Base-by-base conservation (phyloP, 2,797 vertebrate species). In the Thaleichthys pacificus region DNA sequence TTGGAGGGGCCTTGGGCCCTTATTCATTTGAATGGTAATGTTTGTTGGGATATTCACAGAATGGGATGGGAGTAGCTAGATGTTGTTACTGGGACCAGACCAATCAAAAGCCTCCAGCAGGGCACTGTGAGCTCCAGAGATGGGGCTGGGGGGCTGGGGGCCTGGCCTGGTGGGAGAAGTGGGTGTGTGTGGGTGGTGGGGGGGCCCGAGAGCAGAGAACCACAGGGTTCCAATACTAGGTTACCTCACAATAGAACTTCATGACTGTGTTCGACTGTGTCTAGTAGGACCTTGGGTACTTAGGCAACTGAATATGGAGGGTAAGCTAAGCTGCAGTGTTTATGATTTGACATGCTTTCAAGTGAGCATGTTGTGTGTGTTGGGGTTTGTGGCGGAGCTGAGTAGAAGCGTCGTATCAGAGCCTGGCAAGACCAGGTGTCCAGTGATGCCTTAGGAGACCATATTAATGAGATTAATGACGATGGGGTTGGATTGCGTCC, bases 401-500 rank as follows among this genome's bases (percentile, higher is more conserved):
- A 47, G 57, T 64, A 70, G 61, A 70, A 64, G 65, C 8, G 9
- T 12, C 8, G 3, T 3, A 14, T 38, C 1, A 65, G 1, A 49
- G 38, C 24, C 47, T 62, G 32, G 47, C 42, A 24, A n/a, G 42
- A 63, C 15, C 32, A 42, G 82, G 80, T 77, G 72, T 72, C 60
- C 70, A 66, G 47, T 61, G 19, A 21, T 69, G 70, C 67, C 79
- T 81, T 56, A 69, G 69, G 71, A 73, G 71, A 71, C 60, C 5
- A n/a, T 64, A 75, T 75, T 82, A 65, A 79, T 82, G 19, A 79
- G 74, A 75, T 76, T 72, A 79, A 77, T 77, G 73, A 66, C 70
- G 72, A 69, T 12, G 76, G 63, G 21, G 66, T 81, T 76, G 72
- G 73, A 72, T 60, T 85, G 73, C 74, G 57, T 78, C 66, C 66